These are phyloP conservation scores for Selenia dentaria DNA, from an alignment of 2,888 invertebrate species.

Conservation along the genomic window DNA sequence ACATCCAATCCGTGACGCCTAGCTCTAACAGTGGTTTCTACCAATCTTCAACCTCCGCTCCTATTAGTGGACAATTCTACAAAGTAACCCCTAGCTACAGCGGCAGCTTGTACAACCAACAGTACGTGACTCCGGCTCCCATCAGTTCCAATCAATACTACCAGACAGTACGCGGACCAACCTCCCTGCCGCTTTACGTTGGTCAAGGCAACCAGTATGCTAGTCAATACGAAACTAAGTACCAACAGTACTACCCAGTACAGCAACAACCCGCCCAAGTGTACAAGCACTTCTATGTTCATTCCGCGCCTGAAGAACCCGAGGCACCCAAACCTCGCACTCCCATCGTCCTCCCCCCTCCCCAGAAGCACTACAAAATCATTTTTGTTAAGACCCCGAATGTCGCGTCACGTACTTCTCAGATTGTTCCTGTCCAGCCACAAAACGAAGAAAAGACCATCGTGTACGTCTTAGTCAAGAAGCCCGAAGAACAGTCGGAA, in stretches of 20 bases:
- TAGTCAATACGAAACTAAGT: slow-evolving; percentile 31
- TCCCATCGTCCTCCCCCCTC: slow-evolving; percentile 83
- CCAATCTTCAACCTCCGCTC: slow-evolving; percentile 2
- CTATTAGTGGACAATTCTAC: slow-evolving; percentile 2
- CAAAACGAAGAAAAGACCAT: slow-evolving; percentile 91
- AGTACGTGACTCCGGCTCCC: slow-evolving; percentile 8
- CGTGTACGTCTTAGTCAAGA: slow-evolving; percentile 91
- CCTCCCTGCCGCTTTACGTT: not conserved
- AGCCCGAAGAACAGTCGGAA: slow-evolving; percentile 88
- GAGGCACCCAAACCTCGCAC: slow-evolving; percentile 83
- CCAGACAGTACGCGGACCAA: not conserved
- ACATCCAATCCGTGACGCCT: slow-evolving; percentile 3
- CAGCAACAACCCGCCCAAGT: slow-evolving; percentile 90
- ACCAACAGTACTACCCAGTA: slow-evolving; percentile 79
- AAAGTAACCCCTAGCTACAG: slow-evolving; percentile 1
- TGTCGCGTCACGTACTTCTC: slow-evolving; percentile 84
- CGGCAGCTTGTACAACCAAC: slow-evolving; percentile 20
- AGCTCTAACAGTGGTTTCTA: slow-evolving; percentile 5
- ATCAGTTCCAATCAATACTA: not conserved
- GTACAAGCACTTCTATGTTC: slow-evolving; percentile 82
- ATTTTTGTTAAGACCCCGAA: slow-evolving; percentile 92
- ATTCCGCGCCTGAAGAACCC: slow-evolving; percentile 75
- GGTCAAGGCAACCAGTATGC: slow-evolving; percentile 11
- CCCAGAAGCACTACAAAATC: slow-evolving; percentile 92
- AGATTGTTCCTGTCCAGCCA: slow-evolving; percentile 86